Conservation (phyloP, 2,113 vertebrate genomes). For the Panurus biarmicus region DNA sequence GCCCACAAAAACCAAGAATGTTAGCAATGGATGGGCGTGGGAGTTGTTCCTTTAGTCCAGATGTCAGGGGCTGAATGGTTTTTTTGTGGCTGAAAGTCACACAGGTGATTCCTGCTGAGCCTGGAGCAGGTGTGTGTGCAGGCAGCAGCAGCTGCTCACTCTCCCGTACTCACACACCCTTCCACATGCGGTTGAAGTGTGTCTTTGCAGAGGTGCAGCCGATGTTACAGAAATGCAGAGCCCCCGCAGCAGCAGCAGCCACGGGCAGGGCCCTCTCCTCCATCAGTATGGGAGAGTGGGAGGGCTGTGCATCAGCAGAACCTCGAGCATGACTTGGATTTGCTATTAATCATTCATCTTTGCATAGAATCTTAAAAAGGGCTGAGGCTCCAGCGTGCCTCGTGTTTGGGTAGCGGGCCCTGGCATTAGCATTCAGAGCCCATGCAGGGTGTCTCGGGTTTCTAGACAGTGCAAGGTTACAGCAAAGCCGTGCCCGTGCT, state of each 20-base stretch:
- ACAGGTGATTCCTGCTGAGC: neutral
- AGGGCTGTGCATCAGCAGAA: neutral
- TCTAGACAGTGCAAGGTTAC: neutral
- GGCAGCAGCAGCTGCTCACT: neutral
- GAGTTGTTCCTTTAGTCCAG: neutral
- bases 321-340: neutral
- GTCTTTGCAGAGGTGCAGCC: neutral
- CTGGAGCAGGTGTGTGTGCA: neutral
- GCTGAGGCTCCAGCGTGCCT: neutral
- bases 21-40: neutral
- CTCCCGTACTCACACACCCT: accelerated
- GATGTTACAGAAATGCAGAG: neutral
- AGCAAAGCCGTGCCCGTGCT: neutral
- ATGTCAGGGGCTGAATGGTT: neutral
- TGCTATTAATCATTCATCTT: neutral
- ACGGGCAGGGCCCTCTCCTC: neutral
- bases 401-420: neutral
- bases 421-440: neutral
- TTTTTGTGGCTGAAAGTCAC: neutral
- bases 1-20: neutral
- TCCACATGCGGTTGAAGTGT: neutral
- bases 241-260: neutral
- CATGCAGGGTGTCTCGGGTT: neutral
- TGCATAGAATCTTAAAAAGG: neutral
- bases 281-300: neutral